Base-by-base conservation (phyloP, 2,797 vertebrate species). In the Notoglanidium macrostoma region DNA sequence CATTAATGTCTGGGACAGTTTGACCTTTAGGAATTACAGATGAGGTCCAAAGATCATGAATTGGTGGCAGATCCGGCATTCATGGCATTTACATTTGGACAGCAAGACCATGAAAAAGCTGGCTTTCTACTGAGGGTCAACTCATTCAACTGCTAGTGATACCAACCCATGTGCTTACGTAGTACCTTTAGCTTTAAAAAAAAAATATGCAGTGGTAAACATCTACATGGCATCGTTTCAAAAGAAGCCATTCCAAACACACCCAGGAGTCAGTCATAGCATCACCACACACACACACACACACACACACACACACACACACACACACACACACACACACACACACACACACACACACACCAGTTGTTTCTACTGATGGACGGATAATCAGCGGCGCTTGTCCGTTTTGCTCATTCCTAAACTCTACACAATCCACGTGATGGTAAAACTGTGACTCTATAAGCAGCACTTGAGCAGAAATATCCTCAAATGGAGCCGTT, bases 381-480 rank as follows among this genome's bases (percentile, higher is more conserved):
- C 14, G 26, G 23, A 57, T 23, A 40, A 70, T 78, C 82, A 65
- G 72, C 80, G 76, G 35, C 11, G 14, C 2, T 59, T 84, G 67
- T 78, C 79, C 65, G n/a, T 72, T 88, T 83, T 14, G 46, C 65
- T 83, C 63, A 23, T 49, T 84, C 44, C 61, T 59, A 35, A 83
- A 87, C 76, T 80, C 55, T 80, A 80, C 32, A 67, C 11, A 19
- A 35, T 54, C 15, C 46, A 81, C 51, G 72, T 70, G 70, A 55
- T n/a, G 82, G 32, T 14, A 14, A 76, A 63, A 65, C 55, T 83
- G 82, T 73, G 15, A 85, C 89, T 86, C 70, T 5, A 14, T 84
- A 70, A 85, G 84, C 86, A 89, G 79, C 85, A 67, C 86, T 73
- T 68, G 73, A 49, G 49, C 49, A 49, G 49, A 77, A 90, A 76